A percentile compares a stretch with the other conserved stretches of the same genome.
These are phyloP conservation scores for Prionailurus bengalensis DNA, from an alignment of 2,113 vertebrate species.

Conservation along the genomic window DNA sequence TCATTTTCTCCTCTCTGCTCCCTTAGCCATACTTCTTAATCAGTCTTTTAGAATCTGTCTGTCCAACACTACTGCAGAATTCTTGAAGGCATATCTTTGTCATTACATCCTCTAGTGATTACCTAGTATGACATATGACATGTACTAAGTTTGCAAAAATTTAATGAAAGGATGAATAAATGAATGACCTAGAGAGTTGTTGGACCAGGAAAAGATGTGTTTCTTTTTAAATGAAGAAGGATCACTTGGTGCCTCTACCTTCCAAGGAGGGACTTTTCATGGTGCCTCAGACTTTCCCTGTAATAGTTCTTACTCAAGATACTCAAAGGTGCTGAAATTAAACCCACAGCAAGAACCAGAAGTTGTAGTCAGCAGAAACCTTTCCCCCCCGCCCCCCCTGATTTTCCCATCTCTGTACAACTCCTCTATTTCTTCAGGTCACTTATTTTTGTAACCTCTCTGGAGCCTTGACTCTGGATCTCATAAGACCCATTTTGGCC, in stretches of 20 bases:
- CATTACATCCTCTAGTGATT: background rate
- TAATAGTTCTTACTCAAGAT: background rate
- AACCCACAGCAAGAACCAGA: conserved; percentile 5
- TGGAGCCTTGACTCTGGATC: background rate
- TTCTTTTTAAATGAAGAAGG: conserved; percentile 5
- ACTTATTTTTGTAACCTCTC: conserved; percentile 50
- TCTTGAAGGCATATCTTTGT: conserved; percentile 19
- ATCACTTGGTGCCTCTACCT: background rate
- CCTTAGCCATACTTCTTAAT: background rate
- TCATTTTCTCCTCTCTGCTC: background rate
- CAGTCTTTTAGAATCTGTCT: background rate
- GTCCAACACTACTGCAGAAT: background rate
- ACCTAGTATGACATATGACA: background rate
- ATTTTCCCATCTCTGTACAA: background rate
- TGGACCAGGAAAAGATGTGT: background rate
- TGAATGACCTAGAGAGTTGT: conserved; percentile 19
- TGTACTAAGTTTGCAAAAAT: background rate
- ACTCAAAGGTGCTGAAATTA: conserved; percentile 18
- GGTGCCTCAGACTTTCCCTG: background rate
- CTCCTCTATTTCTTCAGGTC: background rate
- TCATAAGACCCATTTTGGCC: conserved; percentile 47
- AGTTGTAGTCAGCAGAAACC: background rate
- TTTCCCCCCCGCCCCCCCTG: background rate
- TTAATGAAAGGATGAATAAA: conserved; percentile 13
- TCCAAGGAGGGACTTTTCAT: background rate